These are phyloP conservation scores for Clamator glandarius DNA, from an alignment of 2,797 vertebrate species.

Conservation along the genomic window DNA sequence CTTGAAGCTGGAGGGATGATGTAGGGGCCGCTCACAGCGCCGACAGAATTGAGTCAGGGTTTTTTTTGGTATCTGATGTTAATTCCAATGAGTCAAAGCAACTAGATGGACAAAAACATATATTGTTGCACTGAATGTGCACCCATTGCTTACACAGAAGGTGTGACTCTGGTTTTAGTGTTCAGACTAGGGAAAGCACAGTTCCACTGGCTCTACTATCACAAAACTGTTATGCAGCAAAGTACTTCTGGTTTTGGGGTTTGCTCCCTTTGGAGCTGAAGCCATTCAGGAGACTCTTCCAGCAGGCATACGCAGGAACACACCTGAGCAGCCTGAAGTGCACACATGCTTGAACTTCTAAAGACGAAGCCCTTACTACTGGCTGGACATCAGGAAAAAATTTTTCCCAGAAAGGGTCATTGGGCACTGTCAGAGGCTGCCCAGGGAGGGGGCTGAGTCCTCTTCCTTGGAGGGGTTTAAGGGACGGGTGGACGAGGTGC, in stretches of 20 bases:
- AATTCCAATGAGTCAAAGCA: background rate
- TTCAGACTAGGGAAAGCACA: background rate
- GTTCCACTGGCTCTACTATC: no score
- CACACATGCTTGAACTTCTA: background rate
- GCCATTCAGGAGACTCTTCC: background rate
- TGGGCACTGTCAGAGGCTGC: no score
- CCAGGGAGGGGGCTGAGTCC: no score
- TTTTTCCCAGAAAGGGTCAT: no score
- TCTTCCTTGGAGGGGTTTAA: no score
- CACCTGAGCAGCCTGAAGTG: background rate
- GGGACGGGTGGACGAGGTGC: no score
- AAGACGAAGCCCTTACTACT: background rate
- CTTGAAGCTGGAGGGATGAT: background rate
- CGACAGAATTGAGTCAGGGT: rapidly evolving
- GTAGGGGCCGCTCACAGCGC: background rate
- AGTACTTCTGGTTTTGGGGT: background rate
- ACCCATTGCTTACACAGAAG: background rate
- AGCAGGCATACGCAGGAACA: background rate
- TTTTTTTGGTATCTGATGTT: background rate
- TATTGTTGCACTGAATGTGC: background rate
- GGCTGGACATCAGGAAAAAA: no score
- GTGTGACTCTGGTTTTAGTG: background rate
- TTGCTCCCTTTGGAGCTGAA: background rate
- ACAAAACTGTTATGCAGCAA: background rate
- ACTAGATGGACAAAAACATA: background rate